Evolutionary conservation across 2,113 vertebrate species (phyloP), one percentile per base, ranked within the genome.

Genomic region (Plectropomus leopardus): DNA sequence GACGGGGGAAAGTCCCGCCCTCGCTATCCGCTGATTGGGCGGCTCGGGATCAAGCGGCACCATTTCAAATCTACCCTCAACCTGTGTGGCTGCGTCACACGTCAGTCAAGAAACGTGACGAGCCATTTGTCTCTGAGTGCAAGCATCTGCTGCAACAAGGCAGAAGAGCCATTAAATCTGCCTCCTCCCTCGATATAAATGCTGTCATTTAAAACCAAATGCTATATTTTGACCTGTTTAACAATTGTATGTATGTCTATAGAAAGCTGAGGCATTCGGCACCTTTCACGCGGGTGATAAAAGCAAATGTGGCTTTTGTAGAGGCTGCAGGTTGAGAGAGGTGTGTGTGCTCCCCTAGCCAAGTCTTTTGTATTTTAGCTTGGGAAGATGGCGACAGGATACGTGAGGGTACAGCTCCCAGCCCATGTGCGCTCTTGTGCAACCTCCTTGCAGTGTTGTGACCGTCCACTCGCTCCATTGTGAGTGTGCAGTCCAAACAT

Each of bases 321-420:
- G 7, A 34, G 32, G 67, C 24, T 68, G 55, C 4, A 51, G 69
- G 76, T 32, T 45, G 58, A 28, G 32, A 78, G n/a, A 88, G 61
- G 80, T 76, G 75, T 82, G 80, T 83, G 87, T 91, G 64, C 86
- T 81, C 42, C 26, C 45, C 30, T 32, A 23, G 64, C 21, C 54
- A 53, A 80, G 79, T 58, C 85, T 86, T 82, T 86, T 91, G 91
- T 89, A 88, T 78, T 87, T 86, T 64, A 77, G 75, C 83, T 85
- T 26, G 72, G 80, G 84, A 93, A 93, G 92, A 94, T 95, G 94
- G 94, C 93, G 94, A 87, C 91, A 86, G 84, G 59, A 50, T 77
- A 53, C 55, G 72, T 85, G 74, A 34, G 82, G 78, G 70, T 72
- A 51, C 59, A 78, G 74, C 63, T 82, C 14, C 48, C 71, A 5